phyloP scores from a whole-genome alignment of 2,888 invertebrate genomes.

The Caenorhabditis imperialis region DNA sequence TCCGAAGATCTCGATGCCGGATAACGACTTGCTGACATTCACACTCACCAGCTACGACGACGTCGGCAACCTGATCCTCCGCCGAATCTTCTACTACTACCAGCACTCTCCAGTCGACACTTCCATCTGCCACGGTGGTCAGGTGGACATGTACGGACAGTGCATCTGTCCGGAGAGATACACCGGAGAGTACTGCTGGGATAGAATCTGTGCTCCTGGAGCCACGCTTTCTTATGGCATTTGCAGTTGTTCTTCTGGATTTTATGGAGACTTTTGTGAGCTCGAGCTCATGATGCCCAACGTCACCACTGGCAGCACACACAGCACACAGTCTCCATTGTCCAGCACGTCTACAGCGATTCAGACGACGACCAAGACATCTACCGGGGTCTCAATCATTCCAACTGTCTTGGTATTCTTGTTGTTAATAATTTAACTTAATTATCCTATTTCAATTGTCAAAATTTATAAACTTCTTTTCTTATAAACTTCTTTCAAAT shows the following conservation, averaged over 20 bases:
- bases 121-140: conserved; percentile 34
- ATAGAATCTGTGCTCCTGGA: conserved; percentile 31
- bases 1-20: conserved; percentile 18
- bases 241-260: conserved; percentile 24
- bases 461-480: too few relatives aligned
- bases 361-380: background rate
- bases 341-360: background rate
- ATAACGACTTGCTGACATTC: conserved; percentile 24
- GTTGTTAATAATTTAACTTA: too few relatives aligned
- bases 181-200: conserved; percentile 55
- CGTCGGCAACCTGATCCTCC: conserved; percentile 1
- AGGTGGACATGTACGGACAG: conserved; percentile 34
- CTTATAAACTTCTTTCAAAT: too few relatives aligned
- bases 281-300: conserved; percentile 12
- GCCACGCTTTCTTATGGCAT: conserved; percentile 32
- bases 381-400: too few relatives aligned
- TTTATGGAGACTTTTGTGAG: conserved; percentile 46
- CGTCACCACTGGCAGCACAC: too few relatives aligned
- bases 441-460: too few relatives aligned
- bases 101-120: conserved; percentile 33
- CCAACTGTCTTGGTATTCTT: too few relatives aligned
- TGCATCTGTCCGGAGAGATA: conserved; percentile 41
- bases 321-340: too few relatives aligned
- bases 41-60: conserved; percentile 27
- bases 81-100: conserved; percentile 38